Conservation (phyloP, 2,797 vertebrate genomes). For the Cryptoprocta ferox region DNA sequence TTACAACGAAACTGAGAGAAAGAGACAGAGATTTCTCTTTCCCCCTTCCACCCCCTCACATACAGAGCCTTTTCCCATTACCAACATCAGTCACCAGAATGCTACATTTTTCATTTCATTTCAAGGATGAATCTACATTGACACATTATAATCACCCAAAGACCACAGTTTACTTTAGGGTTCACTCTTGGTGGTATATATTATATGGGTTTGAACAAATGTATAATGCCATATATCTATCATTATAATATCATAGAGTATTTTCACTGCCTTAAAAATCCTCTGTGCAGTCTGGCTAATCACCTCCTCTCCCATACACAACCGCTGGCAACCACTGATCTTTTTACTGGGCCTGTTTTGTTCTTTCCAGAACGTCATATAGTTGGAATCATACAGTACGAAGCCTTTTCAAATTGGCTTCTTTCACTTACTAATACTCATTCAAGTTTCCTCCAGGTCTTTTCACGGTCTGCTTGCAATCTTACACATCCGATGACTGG, state of each 20-base stretch:
- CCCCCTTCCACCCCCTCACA: rapidly evolving
- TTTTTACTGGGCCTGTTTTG: not conserved
- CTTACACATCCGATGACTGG: not conserved
- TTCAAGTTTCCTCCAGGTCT: not conserved
- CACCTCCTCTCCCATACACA: not conserved
- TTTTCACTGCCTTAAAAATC: not conserved
- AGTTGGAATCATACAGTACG: not conserved
- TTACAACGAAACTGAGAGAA: not conserved
- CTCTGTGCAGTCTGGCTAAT: not conserved
- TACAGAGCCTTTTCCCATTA: not conserved
- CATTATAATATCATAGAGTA: not conserved
- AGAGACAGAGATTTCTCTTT: not conserved
- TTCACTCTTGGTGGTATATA: not conserved
- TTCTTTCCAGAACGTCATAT: not conserved
- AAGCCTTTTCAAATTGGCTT: not conserved
- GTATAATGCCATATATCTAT: not conserved
- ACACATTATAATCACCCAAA: not conserved
- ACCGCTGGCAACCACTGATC: not conserved
- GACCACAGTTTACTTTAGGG: not conserved
- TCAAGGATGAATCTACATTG: not conserved
- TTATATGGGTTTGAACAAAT: not conserved
- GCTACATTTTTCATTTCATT: not conserved
- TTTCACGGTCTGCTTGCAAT: not conserved
- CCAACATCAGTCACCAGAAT: not conserved
- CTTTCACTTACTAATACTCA: not conserved